Evolutionary conservation across 2,797 vertebrate genomes (phyloP).

Genomic region (Choloepus didactylus): DNA sequence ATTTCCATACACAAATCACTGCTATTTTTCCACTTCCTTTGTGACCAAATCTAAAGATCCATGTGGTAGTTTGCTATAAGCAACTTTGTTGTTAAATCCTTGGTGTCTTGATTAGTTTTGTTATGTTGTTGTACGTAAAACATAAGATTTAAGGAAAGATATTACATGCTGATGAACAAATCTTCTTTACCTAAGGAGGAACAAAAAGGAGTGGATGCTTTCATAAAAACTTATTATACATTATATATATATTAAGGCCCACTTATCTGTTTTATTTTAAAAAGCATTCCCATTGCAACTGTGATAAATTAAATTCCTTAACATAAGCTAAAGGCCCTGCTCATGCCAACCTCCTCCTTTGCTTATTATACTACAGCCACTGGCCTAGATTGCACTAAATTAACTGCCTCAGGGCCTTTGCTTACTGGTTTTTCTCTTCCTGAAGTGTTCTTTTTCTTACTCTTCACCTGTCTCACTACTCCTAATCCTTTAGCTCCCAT

Average conservation of each 20-base stretch:
- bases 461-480: constrained; percentile 24
- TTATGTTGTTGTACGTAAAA: constrained; percentile 14
- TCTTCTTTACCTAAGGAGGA: constrained; percentile 30
- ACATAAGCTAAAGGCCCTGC: constrained; percentile 6
- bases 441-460: not conserved
- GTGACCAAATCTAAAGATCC: constrained; percentile 46
- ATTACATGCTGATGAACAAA: constrained; percentile 3
- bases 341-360: constrained; percentile 3
- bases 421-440: constrained; percentile 27
- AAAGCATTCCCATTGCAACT: constrained; percentile 38
- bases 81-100: constrained; percentile 66
- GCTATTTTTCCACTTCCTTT: constrained; percentile 18
- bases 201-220: constrained; percentile 23
- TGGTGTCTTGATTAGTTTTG: constrained; percentile 24
- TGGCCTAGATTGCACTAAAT: not conserved
- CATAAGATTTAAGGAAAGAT: not conserved
- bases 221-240: constrained; percentile 12
- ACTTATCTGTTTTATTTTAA: constrained; percentile 51
- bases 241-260: not conserved
- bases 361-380: not conserved
- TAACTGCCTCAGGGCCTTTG: constrained; percentile 36
- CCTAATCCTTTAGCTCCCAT: not conserved
- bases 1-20: constrained; percentile 51
- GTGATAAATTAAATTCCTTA: constrained; percentile 33
- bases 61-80: not conserved